Conservation (phyloP, 2,797 vertebrate species). For the Gallinago nigripennis region DNA sequence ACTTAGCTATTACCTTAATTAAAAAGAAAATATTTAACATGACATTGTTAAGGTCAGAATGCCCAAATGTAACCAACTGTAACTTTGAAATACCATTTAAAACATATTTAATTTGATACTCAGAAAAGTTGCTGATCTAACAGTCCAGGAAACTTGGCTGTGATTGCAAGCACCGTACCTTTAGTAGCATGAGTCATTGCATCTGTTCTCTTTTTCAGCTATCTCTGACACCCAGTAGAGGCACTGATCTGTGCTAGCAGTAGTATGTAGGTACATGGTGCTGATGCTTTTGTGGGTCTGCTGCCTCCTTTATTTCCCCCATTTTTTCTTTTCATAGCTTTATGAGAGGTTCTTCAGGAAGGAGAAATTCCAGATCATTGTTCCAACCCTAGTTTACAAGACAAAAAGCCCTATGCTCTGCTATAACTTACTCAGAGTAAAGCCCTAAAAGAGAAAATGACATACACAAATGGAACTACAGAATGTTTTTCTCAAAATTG, state of each 20-base stretch:
- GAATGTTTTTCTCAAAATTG: not conserved
- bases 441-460: not conserved
- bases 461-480: not conserved
- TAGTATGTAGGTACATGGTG: not conserved
- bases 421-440: not conserved
- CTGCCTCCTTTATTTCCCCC: not conserved
- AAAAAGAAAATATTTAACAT: conserved; percentile 25
- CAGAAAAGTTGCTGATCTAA: conserved; percentile 25
- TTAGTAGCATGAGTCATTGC: conserved; percentile 18
- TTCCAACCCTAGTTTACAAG: not conserved
- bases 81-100: conserved; percentile 30
- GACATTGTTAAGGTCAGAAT: not conserved
- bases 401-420: not conserved
- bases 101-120: not conserved
- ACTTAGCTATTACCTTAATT: conserved; percentile 22
- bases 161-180: not conserved
- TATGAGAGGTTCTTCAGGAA: not conserved
- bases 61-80: conserved; percentile 9
- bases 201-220: conserved; percentile 21
- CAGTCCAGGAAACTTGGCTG: not conserved
- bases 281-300: not conserved
- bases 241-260: not conserved
- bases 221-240: not conserved
- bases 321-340: conserved; percentile 1
- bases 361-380: not conserved